phyloP scores from a whole-genome alignment of 2,113 vertebrate genomes.

The Muntiacus reevesi region DNA sequence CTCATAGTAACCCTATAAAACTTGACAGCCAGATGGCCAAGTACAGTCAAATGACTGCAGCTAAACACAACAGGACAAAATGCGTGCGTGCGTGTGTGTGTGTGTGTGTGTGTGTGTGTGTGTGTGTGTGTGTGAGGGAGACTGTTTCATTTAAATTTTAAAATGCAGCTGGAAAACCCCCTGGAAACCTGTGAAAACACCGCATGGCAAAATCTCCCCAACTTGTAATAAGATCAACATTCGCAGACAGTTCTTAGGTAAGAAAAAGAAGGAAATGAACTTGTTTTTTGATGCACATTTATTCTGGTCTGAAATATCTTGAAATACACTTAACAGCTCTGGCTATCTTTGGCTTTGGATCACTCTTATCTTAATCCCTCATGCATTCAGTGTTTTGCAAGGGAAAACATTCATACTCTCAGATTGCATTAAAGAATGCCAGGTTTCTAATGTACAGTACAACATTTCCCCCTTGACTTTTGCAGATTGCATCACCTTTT shows the following conservation, averaged over 20 bases:
- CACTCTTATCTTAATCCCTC: conserved; percentile 46
- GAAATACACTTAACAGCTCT: conserved; percentile 61
- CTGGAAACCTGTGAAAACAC: neutral
- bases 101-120: accelerated
- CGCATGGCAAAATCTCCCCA: neutral
- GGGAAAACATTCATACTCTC: neutral
- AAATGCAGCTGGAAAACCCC: neutral
- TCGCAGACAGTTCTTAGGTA: conserved; percentile 1
- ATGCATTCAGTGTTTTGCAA: conserved; percentile 41
- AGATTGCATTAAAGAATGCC: neutral
- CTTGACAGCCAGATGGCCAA: neutral
- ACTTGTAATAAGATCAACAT: neutral
- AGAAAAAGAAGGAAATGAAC: conserved; percentile 37
- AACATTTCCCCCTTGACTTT: conserved; percentile 13
- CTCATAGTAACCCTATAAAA: neutral
- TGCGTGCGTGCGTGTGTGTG: accelerated
- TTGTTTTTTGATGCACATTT: neutral
- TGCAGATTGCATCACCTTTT: neutral
- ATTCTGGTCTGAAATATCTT: conserved; percentile 66
- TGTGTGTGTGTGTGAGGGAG: neutral
- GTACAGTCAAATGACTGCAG: neutral
- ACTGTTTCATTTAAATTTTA: neutral
- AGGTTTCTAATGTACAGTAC: neutral
- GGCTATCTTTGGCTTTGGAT: conserved; percentile 44
- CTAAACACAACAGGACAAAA: neutral